Base-by-base conservation (phyloP, 2,888 invertebrate genomes). In the Sarcophaga carnaria region DNA sequence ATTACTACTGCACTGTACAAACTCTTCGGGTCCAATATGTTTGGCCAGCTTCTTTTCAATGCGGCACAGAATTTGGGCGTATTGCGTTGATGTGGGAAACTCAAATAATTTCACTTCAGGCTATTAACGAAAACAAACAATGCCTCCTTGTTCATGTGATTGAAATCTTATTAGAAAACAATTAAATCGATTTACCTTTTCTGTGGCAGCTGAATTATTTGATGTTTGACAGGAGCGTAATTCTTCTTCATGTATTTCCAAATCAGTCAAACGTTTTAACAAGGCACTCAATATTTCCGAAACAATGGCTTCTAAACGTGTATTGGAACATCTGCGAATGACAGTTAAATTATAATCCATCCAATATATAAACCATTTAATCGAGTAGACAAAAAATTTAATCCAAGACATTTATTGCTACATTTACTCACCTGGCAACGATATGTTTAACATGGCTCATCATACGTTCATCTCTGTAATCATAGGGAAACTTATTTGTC, bases 361-460 rank as follows among this genome's bases (percentile, higher is more conserved):
- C 77, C 75, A 69, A 75, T 70, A 75, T 62, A 45, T 70, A 75
- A 14, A 74, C 49, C 20, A 63, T 62, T 76, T 6, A 72, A 11
- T 1, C 37, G 11, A 4, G 14, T 5, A 4, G 54, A 25, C 37
- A 47, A 54, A n/a, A 69, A 66, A 59, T 54, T 78, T 59, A 78
- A 54, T 66, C 45, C 22, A 25, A 20, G 37, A 37, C 37, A 37
- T 10, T 8, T 10, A 37, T 37, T 37, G 37, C 37, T 0, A 37
- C 8, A 37, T 75, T 60, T 25, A 89, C 91, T 90, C 87, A 93
- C 93, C 92, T 93, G 89, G 92, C 91, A 92, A 93, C 93, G 93
- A 93, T 93, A 93, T 93, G 93, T 92, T 93, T 93, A 89, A 93
- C 93, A 92, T 93, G 93, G 90, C 90, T 92, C 93, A 93, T 93